A percentile compares a stretch with the other conserved stretches of the same genome.
These are phyloP conservation scores for Rana temporaria DNA, from an alignment of 2,113 vertebrate genomes.

Conservation along the genomic window DNA sequence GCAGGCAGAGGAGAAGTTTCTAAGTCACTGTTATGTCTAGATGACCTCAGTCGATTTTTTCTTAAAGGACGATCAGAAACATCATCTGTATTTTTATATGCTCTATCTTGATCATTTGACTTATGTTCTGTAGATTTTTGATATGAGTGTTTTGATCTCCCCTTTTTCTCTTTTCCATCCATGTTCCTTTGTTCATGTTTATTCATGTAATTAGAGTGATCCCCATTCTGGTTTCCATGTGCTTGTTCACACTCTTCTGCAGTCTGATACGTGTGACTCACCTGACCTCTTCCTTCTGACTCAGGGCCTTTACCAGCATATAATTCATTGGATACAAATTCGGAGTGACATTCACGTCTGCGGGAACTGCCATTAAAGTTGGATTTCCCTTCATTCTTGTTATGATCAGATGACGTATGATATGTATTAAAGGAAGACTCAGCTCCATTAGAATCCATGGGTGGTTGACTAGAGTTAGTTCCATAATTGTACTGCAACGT, in stretches of 20 bases:
- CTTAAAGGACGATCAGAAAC: constrained; percentile 43
- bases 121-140: constrained; percentile 9
- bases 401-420: constrained; percentile 36
- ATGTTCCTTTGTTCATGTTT: constrained; percentile 25
- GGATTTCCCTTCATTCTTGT: constrained; percentile 1
- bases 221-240: constrained; percentile 17
- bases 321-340: background rate
- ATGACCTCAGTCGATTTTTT: constrained; percentile 57
- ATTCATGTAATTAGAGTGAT: background rate
- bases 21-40: constrained; percentile 48
- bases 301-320: background rate
- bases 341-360: background rate
- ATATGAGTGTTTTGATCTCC: constrained; percentile 25
- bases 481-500: constrained; percentile 35
- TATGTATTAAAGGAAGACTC: background rate
- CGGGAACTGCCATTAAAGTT: background rate
- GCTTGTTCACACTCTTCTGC: constrained; percentile 37
- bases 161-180: constrained; percentile 11
- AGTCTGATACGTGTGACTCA: constrained; percentile 39
- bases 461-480: constrained; percentile 33
- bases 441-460: constrained; percentile 46
- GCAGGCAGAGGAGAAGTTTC: constrained; percentile 31
- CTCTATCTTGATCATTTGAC: constrained; percentile 42
- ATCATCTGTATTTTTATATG: background rate
- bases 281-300: background rate